Percentiles rank a stretch among this genome's conserved stretches.
Conservation (phyloP, 2,797 vertebrate species). For the Esox masquinongy region DNA sequence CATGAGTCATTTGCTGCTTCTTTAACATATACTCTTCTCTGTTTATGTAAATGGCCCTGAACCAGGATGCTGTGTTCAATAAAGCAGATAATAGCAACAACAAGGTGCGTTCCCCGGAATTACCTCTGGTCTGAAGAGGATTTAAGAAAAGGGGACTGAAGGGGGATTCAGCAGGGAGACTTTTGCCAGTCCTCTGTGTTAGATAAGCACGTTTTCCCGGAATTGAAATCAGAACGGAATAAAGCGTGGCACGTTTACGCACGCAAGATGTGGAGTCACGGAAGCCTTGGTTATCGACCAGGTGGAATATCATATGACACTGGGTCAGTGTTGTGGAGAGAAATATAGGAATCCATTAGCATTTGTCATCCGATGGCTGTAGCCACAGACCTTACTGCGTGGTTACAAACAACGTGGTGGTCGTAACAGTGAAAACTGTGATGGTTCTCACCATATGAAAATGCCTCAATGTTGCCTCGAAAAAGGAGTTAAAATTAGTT, state of each 20-base stretch:
- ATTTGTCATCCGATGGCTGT: background rate
- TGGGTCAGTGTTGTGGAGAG: background rate
- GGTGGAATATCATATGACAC: background rate
- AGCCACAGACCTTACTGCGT: background rate
- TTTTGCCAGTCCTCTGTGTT: background rate
- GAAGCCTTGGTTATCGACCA: background rate
- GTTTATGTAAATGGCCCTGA: constrained; percentile 82
- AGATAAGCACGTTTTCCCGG: background rate
- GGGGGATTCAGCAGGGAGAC: background rate
- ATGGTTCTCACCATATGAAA: background rate
- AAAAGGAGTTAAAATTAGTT: background rate
- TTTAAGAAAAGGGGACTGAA: background rate
- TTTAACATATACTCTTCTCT: constrained; percentile 87
- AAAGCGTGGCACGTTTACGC: background rate
- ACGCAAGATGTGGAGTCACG: background rate
- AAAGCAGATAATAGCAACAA: constrained; percentile 75
- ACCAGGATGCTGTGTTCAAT: constrained; percentile 78
- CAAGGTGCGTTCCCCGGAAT: constrained; percentile 54
- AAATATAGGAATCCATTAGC: background rate
- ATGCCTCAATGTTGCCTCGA: background rate
- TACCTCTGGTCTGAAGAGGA: constrained; percentile 45
- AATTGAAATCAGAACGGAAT: background rate
- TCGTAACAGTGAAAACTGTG: background rate
- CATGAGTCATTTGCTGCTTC: constrained; percentile 93
- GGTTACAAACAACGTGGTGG: no score